Conservation (phyloP, 2,888 invertebrate genomes). For the Drosophila maculinotata region DNA sequence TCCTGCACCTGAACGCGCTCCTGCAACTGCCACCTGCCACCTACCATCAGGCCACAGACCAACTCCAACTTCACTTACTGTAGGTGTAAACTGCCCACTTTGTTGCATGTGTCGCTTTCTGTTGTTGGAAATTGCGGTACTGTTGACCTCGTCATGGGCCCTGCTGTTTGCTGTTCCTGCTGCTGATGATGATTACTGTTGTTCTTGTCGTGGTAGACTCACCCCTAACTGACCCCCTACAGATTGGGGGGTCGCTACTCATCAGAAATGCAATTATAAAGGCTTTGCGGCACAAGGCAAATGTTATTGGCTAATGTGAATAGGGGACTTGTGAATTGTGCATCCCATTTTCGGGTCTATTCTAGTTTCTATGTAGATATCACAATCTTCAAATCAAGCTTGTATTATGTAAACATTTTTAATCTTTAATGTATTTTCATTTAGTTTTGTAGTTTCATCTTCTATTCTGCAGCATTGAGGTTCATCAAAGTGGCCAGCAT, state of each 20-base stretch:
- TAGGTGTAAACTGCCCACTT: slow-evolving; percentile 60
- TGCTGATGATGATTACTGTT: slow-evolving; percentile 32
- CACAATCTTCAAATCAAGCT: too few relatives aligned
- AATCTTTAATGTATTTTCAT: too few relatives aligned
- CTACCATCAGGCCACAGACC: slow-evolving; percentile 25
- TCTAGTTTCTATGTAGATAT: too few relatives aligned
- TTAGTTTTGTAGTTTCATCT: too few relatives aligned
- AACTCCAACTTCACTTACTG: slow-evolving; percentile 47
- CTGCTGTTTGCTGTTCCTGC: slow-evolving; percentile 9
- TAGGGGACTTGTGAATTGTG: slow-evolving; percentile 8
- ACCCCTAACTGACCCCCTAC: slow-evolving; percentile 31
- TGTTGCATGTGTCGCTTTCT: slow-evolving; percentile 58
- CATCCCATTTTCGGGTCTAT: slow-evolving; percentile 1
- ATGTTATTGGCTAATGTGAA: slow-evolving; percentile 34
- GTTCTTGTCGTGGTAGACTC: slow-evolving; percentile 56
- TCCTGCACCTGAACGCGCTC: not conserved
- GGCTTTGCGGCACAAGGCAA: slow-evolving; percentile 26
- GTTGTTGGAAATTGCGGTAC: slow-evolving; percentile 34
- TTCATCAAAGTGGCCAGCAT: too few relatives aligned
- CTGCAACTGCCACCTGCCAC: not conserved
- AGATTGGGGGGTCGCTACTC: slow-evolving; percentile 39
- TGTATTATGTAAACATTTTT: too few relatives aligned
- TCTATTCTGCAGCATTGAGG: too few relatives aligned
- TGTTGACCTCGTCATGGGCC: slow-evolving; percentile 10
- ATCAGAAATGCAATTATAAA: slow-evolving; percentile 74